Base-by-base conservation (phyloP, 2,888 invertebrate species). In the Erpobdella octoculata region DNA sequence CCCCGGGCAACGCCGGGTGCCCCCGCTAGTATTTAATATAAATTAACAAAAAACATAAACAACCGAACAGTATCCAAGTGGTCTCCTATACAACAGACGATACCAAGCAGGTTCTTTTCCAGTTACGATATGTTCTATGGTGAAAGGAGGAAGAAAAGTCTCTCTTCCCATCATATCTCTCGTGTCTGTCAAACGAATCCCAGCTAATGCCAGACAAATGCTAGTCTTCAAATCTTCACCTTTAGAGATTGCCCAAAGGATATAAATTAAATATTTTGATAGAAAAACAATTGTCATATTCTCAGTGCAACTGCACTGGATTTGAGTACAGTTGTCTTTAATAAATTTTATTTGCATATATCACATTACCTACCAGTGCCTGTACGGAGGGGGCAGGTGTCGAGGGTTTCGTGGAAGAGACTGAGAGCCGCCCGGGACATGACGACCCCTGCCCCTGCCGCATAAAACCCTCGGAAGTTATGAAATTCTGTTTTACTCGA, bases 211-310 rank as follows among this genome's bases (percentile, higher is more conserved):
- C 41, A 68, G n/a, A 25, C 68, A 68, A n/a, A 68, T 68, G 25
- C 68, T 68, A 18, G 68, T 68, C 48, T 68, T 68, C 46, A 68
- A 25, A 25, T 68, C 68, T 28, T 68, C 68, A 48, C 31, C 68
- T 68, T 5, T 21, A 5, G 46, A 46, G 5, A 5, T 46, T 5
- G 21, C 1, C 5, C 21, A 53, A 8, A 53, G 21, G 28, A 53
- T 18, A 41, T 12, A 9, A 41, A 41, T 12, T 18, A 41, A 41
- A 41, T 18, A 12, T 9, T 12, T 41, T 9, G 18, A 9, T 12
- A 9, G 18, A 41, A 41, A 18, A 41, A 41, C 5, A 21, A 53
- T 25, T 9, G 53, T 53, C 53, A 15, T 25, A 9, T 6, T 2
- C 21, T 25, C 21, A 53, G 15, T 53, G 1, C 8, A 18, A 6